Evolutionary conservation across 1,140 invertebrate genomes (phyloP).

Genomic region (Calycopis cecrops): DNA sequence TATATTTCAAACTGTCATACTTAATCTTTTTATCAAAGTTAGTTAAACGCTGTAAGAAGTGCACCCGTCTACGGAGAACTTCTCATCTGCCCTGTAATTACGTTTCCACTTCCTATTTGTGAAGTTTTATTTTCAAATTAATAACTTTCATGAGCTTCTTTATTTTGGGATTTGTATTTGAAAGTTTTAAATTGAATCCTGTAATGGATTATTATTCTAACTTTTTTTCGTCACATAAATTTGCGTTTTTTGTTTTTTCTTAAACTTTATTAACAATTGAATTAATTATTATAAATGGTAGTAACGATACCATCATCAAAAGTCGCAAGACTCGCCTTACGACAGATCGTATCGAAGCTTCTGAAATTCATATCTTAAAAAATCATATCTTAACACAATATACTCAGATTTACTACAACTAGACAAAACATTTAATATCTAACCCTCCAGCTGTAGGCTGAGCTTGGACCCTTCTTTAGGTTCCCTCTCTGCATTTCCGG

Average conservation of each 20-base stretch:
- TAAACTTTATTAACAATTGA: too few relatives aligned
- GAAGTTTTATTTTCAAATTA: conserved; percentile 31
- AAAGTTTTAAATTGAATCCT: conserved; percentile 19
- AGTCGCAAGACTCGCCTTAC: too few relatives aligned
- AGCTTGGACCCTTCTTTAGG: too few relatives aligned
- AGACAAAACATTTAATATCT: too few relatives aligned
- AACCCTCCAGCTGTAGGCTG: too few relatives aligned
- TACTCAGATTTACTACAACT: too few relatives aligned
- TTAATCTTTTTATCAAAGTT: conserved; percentile 75
- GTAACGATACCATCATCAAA: too few relatives aligned
- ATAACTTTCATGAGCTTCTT: conserved; percentile 24
- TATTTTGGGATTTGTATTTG: conserved; percentile 16
- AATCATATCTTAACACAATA: too few relatives aligned
- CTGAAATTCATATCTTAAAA: too few relatives aligned
- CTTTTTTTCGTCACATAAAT: conserved; percentile 11
- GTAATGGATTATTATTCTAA: conserved; percentile 5
- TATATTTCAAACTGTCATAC: conserved; percentile 74
- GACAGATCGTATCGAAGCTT: too few relatives aligned
- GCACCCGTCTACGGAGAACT: conserved; percentile 53
- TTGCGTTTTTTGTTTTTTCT: neutral
- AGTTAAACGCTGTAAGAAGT: conserved; percentile 61
- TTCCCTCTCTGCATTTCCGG: too few relatives aligned
- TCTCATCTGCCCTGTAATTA: conserved; percentile 59
- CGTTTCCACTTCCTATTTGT: conserved; percentile 45
- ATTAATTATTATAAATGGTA: too few relatives aligned